These are phyloP conservation scores for Xiphophorus maculatus DNA, from an alignment of 2,113 vertebrate genomes.

Conservation along the genomic window DNA sequence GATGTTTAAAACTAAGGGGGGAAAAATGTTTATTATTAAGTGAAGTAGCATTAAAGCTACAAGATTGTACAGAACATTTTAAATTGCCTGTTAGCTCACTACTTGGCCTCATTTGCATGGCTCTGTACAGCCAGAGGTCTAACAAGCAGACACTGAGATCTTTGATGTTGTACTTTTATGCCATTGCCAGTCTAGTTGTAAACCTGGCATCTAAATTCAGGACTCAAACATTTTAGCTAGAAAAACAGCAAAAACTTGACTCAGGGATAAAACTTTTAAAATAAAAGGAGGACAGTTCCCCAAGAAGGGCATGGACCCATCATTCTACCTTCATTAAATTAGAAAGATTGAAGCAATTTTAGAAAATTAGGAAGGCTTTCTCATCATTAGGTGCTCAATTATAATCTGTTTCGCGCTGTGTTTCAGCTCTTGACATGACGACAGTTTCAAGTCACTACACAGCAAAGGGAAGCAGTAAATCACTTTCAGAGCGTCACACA, in stretches of 20 bases:
- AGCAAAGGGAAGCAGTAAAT: constrained; percentile 37
- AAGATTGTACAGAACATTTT: constrained; percentile 15
- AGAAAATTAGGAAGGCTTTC: constrained; percentile 3
- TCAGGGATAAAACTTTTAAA: neutral
- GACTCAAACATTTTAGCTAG: neutral
- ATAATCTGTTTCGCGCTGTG: constrained; percentile 29
- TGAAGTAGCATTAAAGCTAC: neutral
- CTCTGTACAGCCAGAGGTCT: constrained; percentile 9
- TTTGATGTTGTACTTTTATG: constrained; percentile 1
- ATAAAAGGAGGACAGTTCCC: constrained; percentile 14
- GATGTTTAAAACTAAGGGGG: neutral
- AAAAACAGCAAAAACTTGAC: constrained; percentile 11
- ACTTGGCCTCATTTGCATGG: constrained; percentile 22
- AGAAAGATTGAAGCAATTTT: constrained; percentile 31
- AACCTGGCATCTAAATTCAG: constrained; percentile 1
- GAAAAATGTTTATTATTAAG: neutral
- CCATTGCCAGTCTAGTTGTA: neutral
- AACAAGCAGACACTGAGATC: constrained; percentile 16
- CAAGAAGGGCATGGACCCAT: constrained; percentile 16
- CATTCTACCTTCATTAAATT: constrained; percentile 17
- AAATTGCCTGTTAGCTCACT: constrained; percentile 1
- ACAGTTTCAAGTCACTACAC: constrained; percentile 22
- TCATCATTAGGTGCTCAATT: constrained; percentile 38
- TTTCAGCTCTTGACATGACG: constrained; percentile 26
- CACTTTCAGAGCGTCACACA: constrained; percentile 50